phyloP scores from a whole-genome alignment of 2,113 vertebrate species.

The Halichoerus grypus region DNA sequence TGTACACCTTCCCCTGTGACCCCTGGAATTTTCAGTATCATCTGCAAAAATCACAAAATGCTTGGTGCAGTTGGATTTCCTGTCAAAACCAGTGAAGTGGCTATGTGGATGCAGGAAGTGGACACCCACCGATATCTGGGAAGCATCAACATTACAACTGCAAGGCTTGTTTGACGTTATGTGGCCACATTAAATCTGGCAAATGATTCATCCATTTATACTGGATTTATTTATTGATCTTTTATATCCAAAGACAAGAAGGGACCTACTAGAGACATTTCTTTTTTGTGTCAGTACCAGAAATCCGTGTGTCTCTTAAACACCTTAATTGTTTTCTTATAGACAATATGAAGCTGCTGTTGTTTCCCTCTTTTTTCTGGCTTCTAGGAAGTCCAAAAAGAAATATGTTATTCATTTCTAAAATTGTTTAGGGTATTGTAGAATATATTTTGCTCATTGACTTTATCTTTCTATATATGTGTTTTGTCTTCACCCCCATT shows the following conservation, averaged over 20 bases:
- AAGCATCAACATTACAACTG: fast-evolving
- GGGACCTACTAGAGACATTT: neutral
- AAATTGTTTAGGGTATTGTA: neutral
- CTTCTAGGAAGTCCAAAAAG: neutral
- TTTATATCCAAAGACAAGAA: neutral
- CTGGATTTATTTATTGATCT: neutral
- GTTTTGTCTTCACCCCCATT: neutral
- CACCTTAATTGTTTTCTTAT: neutral
- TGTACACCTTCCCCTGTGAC: neutral
- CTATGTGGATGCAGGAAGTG: neutral
- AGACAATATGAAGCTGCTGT: neutral
- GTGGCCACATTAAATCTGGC: neutral
- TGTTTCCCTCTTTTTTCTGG: neutral
- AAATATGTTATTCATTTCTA: neutral
- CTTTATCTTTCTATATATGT: neutral
- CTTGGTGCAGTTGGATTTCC: neutral
- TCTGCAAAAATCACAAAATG: neutral
- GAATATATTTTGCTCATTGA: neutral
- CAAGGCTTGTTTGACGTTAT: neutral
- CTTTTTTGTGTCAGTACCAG: neutral
- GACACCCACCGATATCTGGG: neutral
- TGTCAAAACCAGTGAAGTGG: neutral
- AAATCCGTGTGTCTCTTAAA: neutral
- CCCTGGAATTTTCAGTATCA: neutral
- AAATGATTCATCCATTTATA: neutral